phyloP scores from a whole-genome alignment of 2,888 invertebrate genomes.

The Orchesellides sinensis region DNA sequence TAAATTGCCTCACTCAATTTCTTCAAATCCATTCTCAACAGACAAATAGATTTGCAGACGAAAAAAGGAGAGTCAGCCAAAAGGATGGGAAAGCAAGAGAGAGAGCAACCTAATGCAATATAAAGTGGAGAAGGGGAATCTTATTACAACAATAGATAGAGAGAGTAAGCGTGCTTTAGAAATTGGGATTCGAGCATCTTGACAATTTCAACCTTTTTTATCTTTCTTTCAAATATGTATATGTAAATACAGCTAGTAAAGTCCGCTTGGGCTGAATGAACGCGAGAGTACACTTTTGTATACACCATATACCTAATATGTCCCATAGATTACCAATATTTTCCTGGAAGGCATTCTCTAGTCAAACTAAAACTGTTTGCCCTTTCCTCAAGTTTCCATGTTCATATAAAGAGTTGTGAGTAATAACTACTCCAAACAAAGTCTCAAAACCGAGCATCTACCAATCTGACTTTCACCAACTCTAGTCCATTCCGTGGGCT shows the following conservation, averaged over 20 bases:
- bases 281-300: background rate
- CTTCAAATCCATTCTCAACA: slow-evolving; percentile 72
- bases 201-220: slow-evolving; percentile 32
- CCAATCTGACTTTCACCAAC: background rate
- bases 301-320: slow-evolving; percentile 16
- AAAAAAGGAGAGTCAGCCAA: slow-evolving; percentile 2
- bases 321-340: slow-evolving; percentile 31
- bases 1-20: slow-evolving; percentile 75
- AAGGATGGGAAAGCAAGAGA: slow-evolving; percentile 29
- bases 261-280: background rate
- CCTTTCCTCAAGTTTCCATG: slow-evolving; percentile 54
- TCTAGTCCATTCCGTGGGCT: slow-evolving; percentile 26
- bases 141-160: slow-evolving; percentile 54
- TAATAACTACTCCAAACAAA: slow-evolving; percentile 27
- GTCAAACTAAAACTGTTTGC: slow-evolving; percentile 67
- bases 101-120: slow-evolving; percentile 37
- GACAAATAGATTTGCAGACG: slow-evolving; percentile 59
- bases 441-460: background rate
- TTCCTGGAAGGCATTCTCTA: slow-evolving; percentile 43
- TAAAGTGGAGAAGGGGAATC: slow-evolving; percentile 46
- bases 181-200: slow-evolving; percentile 31
- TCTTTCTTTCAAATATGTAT: slow-evolving; percentile 10
- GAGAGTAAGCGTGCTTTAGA: slow-evolving; percentile 18
- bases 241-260: slow-evolving; percentile 17
- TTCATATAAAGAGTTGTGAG: slow-evolving; percentile 47